Evolutionary conservation across 2,797 vertebrate genomes (phyloP), one percentile per base, ranked within the genome.

Genomic region (Cebuella pygmaea): DNA sequence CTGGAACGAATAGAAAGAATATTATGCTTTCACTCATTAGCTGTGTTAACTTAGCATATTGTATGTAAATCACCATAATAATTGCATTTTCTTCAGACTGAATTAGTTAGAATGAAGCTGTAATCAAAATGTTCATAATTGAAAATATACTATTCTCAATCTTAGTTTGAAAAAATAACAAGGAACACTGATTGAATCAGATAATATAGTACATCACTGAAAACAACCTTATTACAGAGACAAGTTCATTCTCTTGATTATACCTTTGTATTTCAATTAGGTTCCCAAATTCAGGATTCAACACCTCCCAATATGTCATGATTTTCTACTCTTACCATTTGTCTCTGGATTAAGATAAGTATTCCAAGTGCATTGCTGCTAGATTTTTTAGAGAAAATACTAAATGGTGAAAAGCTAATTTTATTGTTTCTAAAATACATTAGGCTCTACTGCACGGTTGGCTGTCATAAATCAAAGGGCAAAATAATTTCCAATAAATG

Each of bases 21-120:
- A 95, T 97, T 96, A 1, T 74, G 93, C 57, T 97, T 98, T 92
- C 94, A 85, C 48, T 95, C 97, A 96, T 82, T 93, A 96, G 61
- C 70, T 92, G 93, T 97, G 98, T 98, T 98, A 96, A 96, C 95
- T 95, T 93, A 96, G 97, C 92, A 97, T 87, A 88, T 59, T 80
- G 79, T 98, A 97, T 74, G 76, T 97, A 97, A 98, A 98, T 88
- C 92, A 55, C 97, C 97, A 74, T 95, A 97, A 97, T 97, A 98
- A 98, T 97, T 97, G 59, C 95, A 95, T 87, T 98, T 84, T 75
- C 57, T 83, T 96, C 93, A 96, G 93, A 94, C 83, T 90, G 96
- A 95, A 44, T 84, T 84, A 97, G 93, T 94, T 81, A 91, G 92
- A 93, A 96, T 75, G 97, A 96, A 97, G 97, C 95, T 80, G 89